A percentile compares a stretch with the other conserved stretches of the same genome.
Conservation (phyloP, 2,888 invertebrate genomes). For the Tigriopus californicus region DNA sequence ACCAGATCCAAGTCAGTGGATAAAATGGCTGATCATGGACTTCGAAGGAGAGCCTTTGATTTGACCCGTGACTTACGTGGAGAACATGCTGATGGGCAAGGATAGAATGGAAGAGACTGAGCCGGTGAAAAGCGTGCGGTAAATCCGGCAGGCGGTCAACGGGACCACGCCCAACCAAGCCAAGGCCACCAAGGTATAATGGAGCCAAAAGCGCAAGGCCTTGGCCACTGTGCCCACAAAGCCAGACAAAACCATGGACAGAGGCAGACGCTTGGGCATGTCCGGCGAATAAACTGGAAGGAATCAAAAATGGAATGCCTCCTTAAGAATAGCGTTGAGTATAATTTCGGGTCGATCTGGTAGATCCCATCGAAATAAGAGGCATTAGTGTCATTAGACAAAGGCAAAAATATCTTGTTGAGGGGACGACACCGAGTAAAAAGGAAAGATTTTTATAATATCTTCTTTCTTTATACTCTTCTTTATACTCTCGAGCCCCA, state of each 20-base stretch:
- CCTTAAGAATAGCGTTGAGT: slow-evolving; percentile 2
- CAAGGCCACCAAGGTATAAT: slow-evolving; percentile 85
- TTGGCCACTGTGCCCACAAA: slow-evolving; percentile 69
- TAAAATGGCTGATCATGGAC: no score
- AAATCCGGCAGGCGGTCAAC: slow-evolving; percentile 84
- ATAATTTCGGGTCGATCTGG: no score
- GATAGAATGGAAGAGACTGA: slow-evolving; percentile 58
- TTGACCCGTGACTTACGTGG: slow-evolving; percentile 38
- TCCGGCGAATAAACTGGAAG: slow-evolving; percentile 78
- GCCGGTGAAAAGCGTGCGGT: slow-evolving; percentile 76
- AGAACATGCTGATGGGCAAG: slow-evolving; percentile 74
- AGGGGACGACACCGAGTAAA: no score
- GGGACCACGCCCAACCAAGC: slow-evolving; percentile 97
- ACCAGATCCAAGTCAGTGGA: no score
- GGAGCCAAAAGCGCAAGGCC: slow-evolving; percentile 88
- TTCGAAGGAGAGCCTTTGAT: no score
- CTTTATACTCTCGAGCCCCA: no score
- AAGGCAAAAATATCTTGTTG: no score
- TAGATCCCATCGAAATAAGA: no score
- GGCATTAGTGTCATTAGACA: no score
- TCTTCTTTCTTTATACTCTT: no score
- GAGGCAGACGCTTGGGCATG: slow-evolving; percentile 91
- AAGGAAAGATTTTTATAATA: no score
- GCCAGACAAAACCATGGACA: slow-evolving; percentile 79
- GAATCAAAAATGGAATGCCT: slow-evolving; percentile 8